Base-by-base conservation (phyloP, 2,113 vertebrate species). In the Dasyprocta punctata region DNA sequence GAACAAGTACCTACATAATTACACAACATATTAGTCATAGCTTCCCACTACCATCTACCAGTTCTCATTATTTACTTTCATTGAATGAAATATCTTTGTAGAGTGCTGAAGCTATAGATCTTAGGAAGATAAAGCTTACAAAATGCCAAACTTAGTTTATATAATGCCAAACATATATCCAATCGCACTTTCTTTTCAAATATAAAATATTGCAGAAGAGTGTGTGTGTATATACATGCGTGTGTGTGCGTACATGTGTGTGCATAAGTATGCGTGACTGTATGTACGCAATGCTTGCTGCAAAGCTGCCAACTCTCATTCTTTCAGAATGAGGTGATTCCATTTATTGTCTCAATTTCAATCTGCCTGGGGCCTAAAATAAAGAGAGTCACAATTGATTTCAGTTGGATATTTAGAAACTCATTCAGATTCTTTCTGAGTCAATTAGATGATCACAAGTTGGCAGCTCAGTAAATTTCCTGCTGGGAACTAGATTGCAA, bases 301-400 rank as follows among this genome's bases (percentile, higher is more conserved):
- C 16, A 2, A 95, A 98, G 94, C 96, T 98, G 98, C 97, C 98
- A 98, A 78, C 61, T 97, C 97, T 98, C 97, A 98, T 98, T 98
- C 97, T 98, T 98, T 97, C 52, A 95, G 95, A 98, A 98, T 97
- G 98, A 98, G 97, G 95, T 97, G 87, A 97, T 98, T 97, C 98
- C 98, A 98, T 98, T 99, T 99, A 99, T 98, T 98, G 98, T 98
- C 98, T 99, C 98, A 97, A 98, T 99, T 99, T 98, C 98, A 98
- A 96, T 96, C 98, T 98, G 98, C 98, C 98, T 56, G 44, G 65
- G 98, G 98, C 98, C 63, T 92, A 97, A 98, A 99, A 98, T 98
- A 98, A 98, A 98, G 96, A 97, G 85, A 98, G 98, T 88, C 98
- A 98, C 98, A 98, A 98, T 91, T 98, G 98, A 98, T 98, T 98